Base-by-base conservation (phyloP, 2,888 invertebrate genomes). In the Argyresthia goedartella region DNA sequence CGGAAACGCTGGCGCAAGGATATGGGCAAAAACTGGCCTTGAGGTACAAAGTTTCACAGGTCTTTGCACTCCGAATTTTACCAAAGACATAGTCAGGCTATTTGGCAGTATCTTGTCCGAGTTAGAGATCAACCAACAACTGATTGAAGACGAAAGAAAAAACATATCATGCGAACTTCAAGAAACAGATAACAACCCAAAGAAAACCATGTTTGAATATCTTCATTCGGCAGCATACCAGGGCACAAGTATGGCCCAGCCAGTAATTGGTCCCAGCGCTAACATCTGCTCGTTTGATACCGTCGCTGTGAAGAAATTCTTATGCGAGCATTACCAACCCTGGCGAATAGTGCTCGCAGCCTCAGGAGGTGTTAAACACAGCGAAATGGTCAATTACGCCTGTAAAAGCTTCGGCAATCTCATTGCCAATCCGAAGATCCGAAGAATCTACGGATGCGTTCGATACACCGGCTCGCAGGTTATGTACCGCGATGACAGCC, bases 301-400 rank as follows among this genome's bases (percentile, higher is more conserved):
- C 33, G 8, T 49, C 1, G 57, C 55, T n/a, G 52, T 88, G 1
- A 34, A 44, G 4, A 46, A 52, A 3, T 81, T 64, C 55, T 55
- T 76, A 9, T 46, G 53, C 7, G 60, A 71, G 49, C 66, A 73
- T 51, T 81, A 76, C 41, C 69, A 68, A 33, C 79, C 81, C 0
- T 64, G 91, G 14, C 84, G 93, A 57, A 89, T 95, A 67, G 91
- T 93, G 4, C 69, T 96, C 35, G 90, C 92, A 35, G 91, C 90
- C 45, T 91, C 93, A 43, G 94, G 92, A 52, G 89, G 90, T 41
- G 89, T 94, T 0, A 72, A 89, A 48, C 94, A 95, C 61, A 76
- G 88, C 9, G 10, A 46, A 33, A 46, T 46, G 6, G 46, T 16
- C 46, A 6, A 2, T 7, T 1, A n/a, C n/a, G 46, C 11, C 8